Conservation (phyloP, 2,888 invertebrate genomes). For the Megaustenia siamemsis region DNA sequence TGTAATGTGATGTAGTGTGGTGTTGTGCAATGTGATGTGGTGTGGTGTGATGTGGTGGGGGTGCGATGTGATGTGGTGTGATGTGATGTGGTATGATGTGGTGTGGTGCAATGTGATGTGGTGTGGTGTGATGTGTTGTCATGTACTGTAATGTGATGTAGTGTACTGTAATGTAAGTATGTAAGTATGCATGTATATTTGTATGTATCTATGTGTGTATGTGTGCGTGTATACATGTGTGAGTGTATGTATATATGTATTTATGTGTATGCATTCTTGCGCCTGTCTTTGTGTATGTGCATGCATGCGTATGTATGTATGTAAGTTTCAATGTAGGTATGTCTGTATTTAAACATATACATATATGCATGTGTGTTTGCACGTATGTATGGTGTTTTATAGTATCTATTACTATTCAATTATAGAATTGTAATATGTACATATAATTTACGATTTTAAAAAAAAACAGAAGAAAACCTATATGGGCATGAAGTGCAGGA, state of each 20-base stretch:
- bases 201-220: no score
- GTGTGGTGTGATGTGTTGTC: background rate
- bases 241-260: no score
- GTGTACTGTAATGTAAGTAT: background rate
- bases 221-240: no score
- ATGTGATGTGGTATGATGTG: conserved; percentile 3
- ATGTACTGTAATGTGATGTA: conserved; percentile 14
- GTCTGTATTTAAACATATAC: background rate
- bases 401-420: no score
- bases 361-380: background rate
- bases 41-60: background rate
- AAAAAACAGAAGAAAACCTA: no score
- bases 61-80: conserved; percentile 4
- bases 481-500: no score
- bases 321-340: background rate
- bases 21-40: background rate
- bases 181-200: no score
- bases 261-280: no score
- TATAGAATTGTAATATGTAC: no score
- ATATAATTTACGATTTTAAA: no score
- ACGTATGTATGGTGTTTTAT: no score
- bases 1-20: background rate
- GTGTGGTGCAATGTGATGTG: background rate
- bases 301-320: background rate
- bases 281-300: no score